These are phyloP conservation scores for Herpetotheres cachinnans DNA, from an alignment of 2,113 vertebrate species.

Conservation along the genomic window DNA sequence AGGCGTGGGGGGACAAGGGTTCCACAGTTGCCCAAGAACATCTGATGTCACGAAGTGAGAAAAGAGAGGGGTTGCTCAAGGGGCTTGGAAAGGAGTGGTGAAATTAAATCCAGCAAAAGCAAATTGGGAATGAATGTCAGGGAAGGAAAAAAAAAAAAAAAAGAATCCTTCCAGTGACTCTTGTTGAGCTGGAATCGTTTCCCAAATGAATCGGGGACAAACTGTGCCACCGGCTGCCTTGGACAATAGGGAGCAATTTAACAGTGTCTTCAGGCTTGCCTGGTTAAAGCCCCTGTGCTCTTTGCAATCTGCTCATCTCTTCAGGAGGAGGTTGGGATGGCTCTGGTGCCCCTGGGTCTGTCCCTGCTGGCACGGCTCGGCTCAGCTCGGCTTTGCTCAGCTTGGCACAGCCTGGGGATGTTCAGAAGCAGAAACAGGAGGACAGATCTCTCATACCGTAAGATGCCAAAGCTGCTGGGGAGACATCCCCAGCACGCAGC, in stretches of 20 bases:
- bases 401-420: background rate
- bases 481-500: background rate
- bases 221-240: background rate
- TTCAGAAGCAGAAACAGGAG: too few species aligned
- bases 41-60: background rate
- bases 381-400: background rate
- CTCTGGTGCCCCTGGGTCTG: background rate
- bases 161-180: background rate
- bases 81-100: background rate
- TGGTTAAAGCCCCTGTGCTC: too few species aligned
- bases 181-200: background rate
- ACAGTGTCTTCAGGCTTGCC: background rate
- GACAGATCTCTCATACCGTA: background rate
- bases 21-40: background rate
- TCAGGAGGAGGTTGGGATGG: background rate
- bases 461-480: background rate
- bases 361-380: background rate
- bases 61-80: background rate
- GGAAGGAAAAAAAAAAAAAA: background rate
- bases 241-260: background rate
- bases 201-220: accelerated
- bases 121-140: background rate
- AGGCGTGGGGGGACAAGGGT: background rate
- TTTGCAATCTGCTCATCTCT: background rate
- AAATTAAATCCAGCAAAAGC: background rate